Evolutionary conservation across 2,797 vertebrate species (phyloP).

Genomic region (Galaxias olidus): DNA sequence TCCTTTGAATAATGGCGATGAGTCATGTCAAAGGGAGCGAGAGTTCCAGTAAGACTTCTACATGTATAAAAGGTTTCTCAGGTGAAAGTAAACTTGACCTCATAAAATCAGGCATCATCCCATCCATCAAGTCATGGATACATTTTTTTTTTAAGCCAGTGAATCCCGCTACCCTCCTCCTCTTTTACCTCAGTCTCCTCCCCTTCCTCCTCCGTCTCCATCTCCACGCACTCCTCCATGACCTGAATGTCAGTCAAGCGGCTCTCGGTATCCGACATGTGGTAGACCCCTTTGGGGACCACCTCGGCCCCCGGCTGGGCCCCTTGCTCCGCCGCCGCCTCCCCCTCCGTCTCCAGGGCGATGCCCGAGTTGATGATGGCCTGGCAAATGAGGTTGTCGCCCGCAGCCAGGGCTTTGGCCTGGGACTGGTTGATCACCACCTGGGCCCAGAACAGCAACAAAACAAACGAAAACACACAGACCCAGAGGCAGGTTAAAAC

Average conservation of each 20-base stretch:
- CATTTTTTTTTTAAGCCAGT: no score
- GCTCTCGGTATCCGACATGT: slow-evolving; percentile 53
- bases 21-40: no score
- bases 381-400: slow-evolving; percentile 89
- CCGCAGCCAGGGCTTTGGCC: slow-evolving; percentile 74
- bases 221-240: slow-evolving; percentile 75
- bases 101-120: no score
- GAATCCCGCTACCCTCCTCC: slow-evolving; percentile 26
- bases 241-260: slow-evolving; percentile 73
- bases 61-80: no score
- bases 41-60: no score
- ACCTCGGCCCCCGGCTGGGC: slow-evolving; percentile 34
- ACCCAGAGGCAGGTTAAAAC: no score
- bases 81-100: no score
- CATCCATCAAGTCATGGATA: no score
- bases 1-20: no score
- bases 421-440: slow-evolving; percentile 74
- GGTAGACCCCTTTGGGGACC: slow-evolving; percentile 55
- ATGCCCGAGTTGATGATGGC: slow-evolving; percentile 95
- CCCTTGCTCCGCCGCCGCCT: slow-evolving; percentile 49
- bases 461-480: no score
- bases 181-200: slow-evolving; percentile 43
- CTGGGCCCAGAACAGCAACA: slow-evolving; percentile 31
- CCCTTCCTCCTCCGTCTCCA: slow-evolving; percentile 52
- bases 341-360: slow-evolving; percentile 72